Percentiles rank a stretch among this genome's conserved stretches.
Conservation (phyloP, 1,140 invertebrate genomes). For the Drosophila orosa region DNA sequence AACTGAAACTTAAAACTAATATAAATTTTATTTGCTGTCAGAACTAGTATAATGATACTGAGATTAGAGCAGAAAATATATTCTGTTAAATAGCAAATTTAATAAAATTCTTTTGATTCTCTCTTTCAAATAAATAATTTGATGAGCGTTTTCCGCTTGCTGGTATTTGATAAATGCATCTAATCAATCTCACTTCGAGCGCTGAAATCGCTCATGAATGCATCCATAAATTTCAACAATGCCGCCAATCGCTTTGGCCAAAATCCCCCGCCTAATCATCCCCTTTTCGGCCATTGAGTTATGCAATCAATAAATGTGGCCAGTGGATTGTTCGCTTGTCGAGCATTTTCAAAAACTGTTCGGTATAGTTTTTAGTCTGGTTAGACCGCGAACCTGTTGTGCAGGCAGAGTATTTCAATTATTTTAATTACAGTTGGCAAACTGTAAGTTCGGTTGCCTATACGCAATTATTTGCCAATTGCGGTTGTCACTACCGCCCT, state of each 20-base stretch:
- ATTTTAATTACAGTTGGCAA: constrained; percentile 75
- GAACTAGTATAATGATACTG: not conserved
- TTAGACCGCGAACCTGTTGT: constrained; percentile 55
- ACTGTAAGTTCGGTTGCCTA: constrained; percentile 15
- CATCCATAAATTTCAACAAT: constrained; percentile 30
- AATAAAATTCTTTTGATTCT: not conserved
- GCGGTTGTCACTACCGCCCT: constrained; percentile 45
- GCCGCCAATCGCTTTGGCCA: constrained; percentile 19
- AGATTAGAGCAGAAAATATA: not conserved
- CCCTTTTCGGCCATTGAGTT: constrained; percentile 4
- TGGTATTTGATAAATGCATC: constrained; percentile 13
- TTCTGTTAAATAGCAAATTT: not conserved
- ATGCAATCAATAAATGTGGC: constrained; percentile 44
- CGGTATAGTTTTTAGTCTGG: constrained; percentile 47
- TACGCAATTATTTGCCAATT: constrained; percentile 73
- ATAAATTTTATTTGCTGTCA: not conserved
- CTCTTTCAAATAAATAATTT: not conserved
- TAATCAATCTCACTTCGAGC: constrained; percentile 19
- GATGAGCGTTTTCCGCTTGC: not conserved
- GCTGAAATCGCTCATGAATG: constrained; percentile 24
- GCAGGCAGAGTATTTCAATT: constrained; percentile 57
- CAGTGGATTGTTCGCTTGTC: constrained; percentile 27
- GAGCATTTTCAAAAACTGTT: constrained; percentile 53
- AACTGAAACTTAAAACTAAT: not conserved
- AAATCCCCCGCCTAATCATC: constrained; percentile 12